These are phyloP conservation scores for Pogonocherus hispidulus DNA, from an alignment of 2,888 invertebrate genomes.

Conservation along the genomic window DNA sequence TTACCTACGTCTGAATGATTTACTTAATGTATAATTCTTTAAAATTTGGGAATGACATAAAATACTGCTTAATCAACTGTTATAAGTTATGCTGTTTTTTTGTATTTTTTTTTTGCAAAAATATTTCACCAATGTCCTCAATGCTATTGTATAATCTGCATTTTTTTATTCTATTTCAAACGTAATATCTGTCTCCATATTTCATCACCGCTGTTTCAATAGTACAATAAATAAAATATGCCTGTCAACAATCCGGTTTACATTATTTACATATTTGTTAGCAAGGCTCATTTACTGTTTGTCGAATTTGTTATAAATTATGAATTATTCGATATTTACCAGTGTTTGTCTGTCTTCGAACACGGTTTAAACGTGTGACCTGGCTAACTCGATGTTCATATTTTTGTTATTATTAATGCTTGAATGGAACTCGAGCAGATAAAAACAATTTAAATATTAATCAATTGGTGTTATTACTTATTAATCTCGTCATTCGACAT, in stretches of 20 bases:
- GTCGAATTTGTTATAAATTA: not conserved
- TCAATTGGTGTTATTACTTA: not conserved
- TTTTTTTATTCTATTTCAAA: too few species aligned
- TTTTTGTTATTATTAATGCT: not conserved
- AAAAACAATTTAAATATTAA: not conserved
- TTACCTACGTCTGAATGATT: too few species aligned
- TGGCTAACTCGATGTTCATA: not conserved
- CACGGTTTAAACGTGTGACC: not conserved
- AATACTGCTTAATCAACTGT: too few species aligned
- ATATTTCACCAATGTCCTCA: too few species aligned
- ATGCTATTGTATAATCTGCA: too few species aligned
- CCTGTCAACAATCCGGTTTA: not conserved
- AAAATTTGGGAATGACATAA: too few species aligned
- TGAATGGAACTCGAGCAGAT: not conserved
- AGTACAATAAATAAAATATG: not conserved
- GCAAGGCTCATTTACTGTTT: not conserved
- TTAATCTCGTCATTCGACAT: too few species aligned
- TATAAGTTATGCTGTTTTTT: too few species aligned
- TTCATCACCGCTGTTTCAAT: not conserved
- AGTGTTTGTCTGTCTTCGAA: not conserved
- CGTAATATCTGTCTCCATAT: not conserved
- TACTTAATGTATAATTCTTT: too few species aligned
- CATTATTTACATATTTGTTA: not conserved
- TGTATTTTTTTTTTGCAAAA: too few species aligned
- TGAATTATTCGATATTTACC: constrained; percentile 2